Base-by-base conservation (phyloP, 2,113 vertebrate species). In the Leuciscus idus region DNA sequence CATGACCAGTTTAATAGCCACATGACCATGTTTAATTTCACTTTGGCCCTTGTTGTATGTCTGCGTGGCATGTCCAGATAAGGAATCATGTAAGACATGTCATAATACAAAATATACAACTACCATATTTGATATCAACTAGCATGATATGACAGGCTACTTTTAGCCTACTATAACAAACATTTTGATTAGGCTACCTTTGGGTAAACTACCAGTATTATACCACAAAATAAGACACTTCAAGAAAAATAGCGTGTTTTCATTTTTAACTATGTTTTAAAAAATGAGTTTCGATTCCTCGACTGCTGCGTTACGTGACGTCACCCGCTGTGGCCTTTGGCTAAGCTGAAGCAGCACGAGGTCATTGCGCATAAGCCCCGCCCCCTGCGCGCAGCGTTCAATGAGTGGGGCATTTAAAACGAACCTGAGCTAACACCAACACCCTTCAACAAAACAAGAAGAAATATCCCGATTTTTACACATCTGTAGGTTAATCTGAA, bases 381-480 rank as follows among this genome's bases (percentile, higher is more conserved):
- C 85, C 85, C 85, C 85, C 46, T 19, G 5, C 19, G 6, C 11
- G 9, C 33, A 28, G 79, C 30, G 10, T 55, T 86, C 85, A 55
- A 6, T 68, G 61, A 85, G 86, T 85, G 86, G 84, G 84, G 64
- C 84, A 89, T 85, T 89, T 89, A 87, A 87, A 89, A 87, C 59
- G 23, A 85, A 48, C 5, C 21, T 19, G 62, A n/a, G 46, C 26
- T 9, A 4, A 30, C 36, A 21, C 28, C 17, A n/a, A 68, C 7
- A 23, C 64, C 64, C 46, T 55, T 48, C n/a, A 81, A 5, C 78
- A 33, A 77, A 33, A 81, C 36, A 21, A 30, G 9, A 68, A 48
- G 8, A 82, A 52, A 33, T 23, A 50, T n/a, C 21, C 4, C 11
- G 2, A n/a, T 12, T 50, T 30, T 21, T 2, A 4, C 50, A 36